Evolutionary conservation across 2,888 invertebrate genomes (phyloP).

Genomic region (Crematogaster levior): DNA sequence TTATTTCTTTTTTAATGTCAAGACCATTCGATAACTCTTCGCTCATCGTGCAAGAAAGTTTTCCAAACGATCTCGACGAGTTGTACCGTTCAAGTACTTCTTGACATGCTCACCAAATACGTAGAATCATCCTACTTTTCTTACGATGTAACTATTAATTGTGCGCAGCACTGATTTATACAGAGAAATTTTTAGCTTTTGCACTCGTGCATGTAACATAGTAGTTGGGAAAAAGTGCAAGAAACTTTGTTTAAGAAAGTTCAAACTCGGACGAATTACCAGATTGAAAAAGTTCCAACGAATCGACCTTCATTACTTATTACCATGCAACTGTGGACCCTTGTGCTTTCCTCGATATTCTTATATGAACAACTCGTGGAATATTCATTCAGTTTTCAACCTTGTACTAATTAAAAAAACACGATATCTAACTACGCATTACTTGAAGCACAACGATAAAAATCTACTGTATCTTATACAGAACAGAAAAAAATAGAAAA

Average conservation of each 20-base stretch:
- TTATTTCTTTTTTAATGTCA: no score
- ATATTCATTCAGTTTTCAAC: neutral
- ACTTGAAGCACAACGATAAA: neutral
- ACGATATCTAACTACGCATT: neutral
- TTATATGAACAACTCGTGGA: neutral
- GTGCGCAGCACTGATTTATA: neutral
- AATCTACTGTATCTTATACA: no score
- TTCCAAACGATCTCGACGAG: no score
- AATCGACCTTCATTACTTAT: constrained; percentile 10
- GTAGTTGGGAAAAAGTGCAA: neutral
- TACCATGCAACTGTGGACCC: neutral
- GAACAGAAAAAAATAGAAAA: no score
- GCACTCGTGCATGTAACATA: neutral
- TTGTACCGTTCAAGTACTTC: no score
- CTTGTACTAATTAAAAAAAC: neutral
- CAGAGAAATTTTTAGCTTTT: neutral
- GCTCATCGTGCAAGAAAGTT: no score
- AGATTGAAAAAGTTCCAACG: neutral
- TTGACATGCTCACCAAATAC: no score
- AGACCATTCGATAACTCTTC: no score
- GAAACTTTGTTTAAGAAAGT: neutral
- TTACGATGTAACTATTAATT: no score
- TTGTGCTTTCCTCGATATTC: neutral
- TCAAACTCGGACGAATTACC: neutral
- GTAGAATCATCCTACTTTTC: no score